A percentile compares a stretch with the other conserved stretches of the same genome.
phyloP scores from a whole-genome alignment of 1,140 invertebrate species.

The Hylaeus volcanicus region DNA sequence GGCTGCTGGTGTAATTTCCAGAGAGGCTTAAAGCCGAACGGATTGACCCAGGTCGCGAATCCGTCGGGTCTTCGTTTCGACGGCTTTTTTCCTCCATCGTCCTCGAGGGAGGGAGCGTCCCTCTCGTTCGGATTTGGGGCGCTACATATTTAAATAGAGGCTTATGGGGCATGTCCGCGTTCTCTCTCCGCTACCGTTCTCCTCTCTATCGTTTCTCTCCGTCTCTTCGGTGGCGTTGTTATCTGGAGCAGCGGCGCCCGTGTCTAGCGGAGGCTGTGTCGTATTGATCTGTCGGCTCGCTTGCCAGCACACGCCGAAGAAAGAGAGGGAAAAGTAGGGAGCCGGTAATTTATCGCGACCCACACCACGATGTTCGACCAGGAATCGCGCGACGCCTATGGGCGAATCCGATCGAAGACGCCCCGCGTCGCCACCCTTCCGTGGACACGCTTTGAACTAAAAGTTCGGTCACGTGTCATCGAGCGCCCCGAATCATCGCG shows the following conservation, averaged over 20 bases:
- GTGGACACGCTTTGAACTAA: not conserved
- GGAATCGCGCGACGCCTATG: slow-evolving; percentile 34
- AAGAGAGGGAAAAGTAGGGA: slow-evolving; percentile 51
- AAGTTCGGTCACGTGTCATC: too few relatives aligned
- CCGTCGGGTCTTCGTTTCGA: slow-evolving; percentile 24
- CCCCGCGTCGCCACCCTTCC: not conserved
- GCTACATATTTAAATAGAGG: slow-evolving; percentile 71
- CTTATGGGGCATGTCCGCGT: slow-evolving; percentile 70
- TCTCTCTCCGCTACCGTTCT: not conserved
- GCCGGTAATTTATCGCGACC: slow-evolving; percentile 54
- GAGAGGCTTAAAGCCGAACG: slow-evolving; percentile 26
- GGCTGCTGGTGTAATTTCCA: slow-evolving; percentile 28
- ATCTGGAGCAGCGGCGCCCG: slow-evolving; percentile 75
- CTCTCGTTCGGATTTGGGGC: slow-evolving; percentile 66
- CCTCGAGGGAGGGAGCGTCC: slow-evolving; percentile 7
- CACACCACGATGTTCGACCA: slow-evolving; percentile 45
- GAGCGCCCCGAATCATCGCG: too few relatives aligned
- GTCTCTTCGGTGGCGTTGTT: slow-evolving; percentile 63
- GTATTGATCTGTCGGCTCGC: slow-evolving; percentile 77
- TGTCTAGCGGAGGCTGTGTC: slow-evolving; percentile 71
- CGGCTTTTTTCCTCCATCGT: slow-evolving; percentile 18
- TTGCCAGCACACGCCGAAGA: slow-evolving; percentile 64
- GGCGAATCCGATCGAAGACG: slow-evolving; percentile 28
- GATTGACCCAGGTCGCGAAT: slow-evolving; percentile 42
- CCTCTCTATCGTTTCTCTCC: not conserved